phyloP scores from a whole-genome alignment of 2,888 invertebrate genomes.

The Ctenicera cuprea region DNA sequence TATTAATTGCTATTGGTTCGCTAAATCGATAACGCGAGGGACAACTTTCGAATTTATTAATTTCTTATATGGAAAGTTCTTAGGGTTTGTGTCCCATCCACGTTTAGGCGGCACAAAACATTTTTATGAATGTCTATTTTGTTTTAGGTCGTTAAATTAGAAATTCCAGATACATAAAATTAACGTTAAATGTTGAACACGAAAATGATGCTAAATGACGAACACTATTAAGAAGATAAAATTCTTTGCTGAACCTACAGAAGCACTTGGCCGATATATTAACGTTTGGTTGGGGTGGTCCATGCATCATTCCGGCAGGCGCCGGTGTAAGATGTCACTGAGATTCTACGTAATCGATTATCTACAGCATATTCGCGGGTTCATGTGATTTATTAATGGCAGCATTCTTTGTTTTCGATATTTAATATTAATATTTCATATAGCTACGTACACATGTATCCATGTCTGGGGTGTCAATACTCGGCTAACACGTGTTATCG shows the following conservation, averaged over 20 bases:
- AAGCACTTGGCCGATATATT: conserved; percentile 44
- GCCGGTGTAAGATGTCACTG: conserved; percentile 63
- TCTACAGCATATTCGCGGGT: conserved; percentile 55
- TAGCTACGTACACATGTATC: conserved; percentile 32
- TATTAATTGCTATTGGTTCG: conserved; percentile 69
- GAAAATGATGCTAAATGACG: background rate
- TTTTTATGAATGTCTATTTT: background rate
- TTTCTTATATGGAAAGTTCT: conserved; percentile 5
- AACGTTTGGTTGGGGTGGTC: conserved; percentile 60
- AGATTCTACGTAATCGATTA: conserved; percentile 59
- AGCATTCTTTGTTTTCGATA: conserved; percentile 28
- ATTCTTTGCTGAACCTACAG: conserved; percentile 25
- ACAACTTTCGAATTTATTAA: conserved; percentile 42
- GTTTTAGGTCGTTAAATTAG: background rate
- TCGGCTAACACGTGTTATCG: conserved; percentile 14
- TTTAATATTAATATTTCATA: conserved; percentile 40
- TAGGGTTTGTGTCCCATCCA: background rate
- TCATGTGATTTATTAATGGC: conserved; percentile 40
- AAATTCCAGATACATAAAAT: background rate
- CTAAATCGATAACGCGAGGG: conserved; percentile 44
- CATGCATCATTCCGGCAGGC: conserved; percentile 63
- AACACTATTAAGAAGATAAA: conserved; percentile 13
- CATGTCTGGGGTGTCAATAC: conserved; percentile 20
- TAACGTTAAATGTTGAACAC: background rate
- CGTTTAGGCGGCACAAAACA: background rate